Evolutionary conservation across 2,113 vertebrate genomes (phyloP).

Genomic region (Paradisaea rubra): DNA sequence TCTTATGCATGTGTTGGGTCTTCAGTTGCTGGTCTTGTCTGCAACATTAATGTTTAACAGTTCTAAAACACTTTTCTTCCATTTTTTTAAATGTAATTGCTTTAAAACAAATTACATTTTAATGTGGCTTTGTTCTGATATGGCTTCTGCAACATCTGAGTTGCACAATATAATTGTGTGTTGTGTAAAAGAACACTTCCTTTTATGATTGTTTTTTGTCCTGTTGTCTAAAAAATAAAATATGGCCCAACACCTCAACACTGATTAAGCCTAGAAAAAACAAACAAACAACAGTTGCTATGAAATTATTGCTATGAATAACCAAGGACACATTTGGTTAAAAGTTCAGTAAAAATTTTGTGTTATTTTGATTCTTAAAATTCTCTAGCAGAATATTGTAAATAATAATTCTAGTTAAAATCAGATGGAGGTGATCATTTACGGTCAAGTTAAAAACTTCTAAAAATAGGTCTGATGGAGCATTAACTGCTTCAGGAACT

Average conservation of each 20-base stretch:
- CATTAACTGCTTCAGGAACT: neutral
- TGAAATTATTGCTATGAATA: neutral
- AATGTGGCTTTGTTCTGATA: neutral
- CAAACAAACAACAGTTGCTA: neutral
- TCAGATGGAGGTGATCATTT: neutral
- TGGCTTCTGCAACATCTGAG: neutral
- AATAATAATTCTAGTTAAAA: neutral
- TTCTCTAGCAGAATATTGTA: neutral
- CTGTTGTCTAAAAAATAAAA: neutral
- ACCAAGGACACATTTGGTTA: neutral
- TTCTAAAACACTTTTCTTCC: neutral
- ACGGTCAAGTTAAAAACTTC: neutral
- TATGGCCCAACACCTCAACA: neutral
- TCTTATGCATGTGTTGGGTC: neutral
- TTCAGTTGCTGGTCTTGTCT: neutral
- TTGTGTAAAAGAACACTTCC: neutral
- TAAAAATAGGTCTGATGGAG: neutral
- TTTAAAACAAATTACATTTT: neutral
- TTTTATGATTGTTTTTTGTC: neutral
- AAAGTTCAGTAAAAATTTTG: neutral
- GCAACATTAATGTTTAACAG: neutral
- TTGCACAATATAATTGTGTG: neutral
- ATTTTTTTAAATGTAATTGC: neutral
- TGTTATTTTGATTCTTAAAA: neutral
- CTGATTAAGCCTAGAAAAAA: neutral